phyloP scores from a whole-genome alignment of 2,113 vertebrate species.

The Atlantisia rogersi region DNA sequence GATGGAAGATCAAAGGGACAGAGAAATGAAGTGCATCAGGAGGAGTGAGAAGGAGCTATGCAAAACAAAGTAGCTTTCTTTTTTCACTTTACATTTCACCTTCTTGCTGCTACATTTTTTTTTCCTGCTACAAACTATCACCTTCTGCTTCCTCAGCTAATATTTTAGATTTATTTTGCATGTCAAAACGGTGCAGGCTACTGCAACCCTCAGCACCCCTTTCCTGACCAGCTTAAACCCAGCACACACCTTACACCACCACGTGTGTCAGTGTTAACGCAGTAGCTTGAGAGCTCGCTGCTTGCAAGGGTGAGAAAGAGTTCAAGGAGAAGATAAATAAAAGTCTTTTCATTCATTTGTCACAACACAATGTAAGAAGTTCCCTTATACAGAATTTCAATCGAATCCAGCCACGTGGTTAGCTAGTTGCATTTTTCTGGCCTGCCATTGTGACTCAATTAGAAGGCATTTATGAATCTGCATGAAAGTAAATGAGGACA shows the following conservation, averaged over 20 bases:
- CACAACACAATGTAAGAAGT: not conserved
- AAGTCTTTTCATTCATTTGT: not conserved
- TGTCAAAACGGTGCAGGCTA: conserved; percentile 10
- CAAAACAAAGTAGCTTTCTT: conserved; percentile 13
- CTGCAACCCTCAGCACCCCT: conserved; percentile 10
- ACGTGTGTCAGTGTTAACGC: not conserved
- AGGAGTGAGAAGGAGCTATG: not conserved
- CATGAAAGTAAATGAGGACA: conserved; percentile 36
- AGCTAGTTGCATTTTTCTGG: conserved; percentile 14
- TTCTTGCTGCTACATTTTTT: conserved; percentile 41
- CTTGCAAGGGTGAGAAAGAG: not conserved
- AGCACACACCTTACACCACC: not conserved
- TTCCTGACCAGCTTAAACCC: not conserved
- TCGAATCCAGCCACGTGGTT: not conserved
- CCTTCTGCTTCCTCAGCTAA: conserved; percentile 50
- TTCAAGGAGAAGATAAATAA: conserved; percentile 18
- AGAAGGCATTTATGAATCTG: conserved; percentile 39
- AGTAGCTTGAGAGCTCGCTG: not conserved
- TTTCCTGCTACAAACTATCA: conserved; percentile 40
- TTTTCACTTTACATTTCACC: conserved; percentile 41
- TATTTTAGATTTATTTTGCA: conserved; percentile 41
- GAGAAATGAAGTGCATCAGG: not conserved
- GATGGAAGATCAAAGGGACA: conserved; percentile 2
- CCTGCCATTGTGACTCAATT: conserved; percentile 36
- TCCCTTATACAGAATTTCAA: not conserved